A percentile compares a stretch with the other conserved stretches of the same genome.
phyloP scores from a whole-genome alignment of 2,888 invertebrate species.

The Cryptocheilus praepositus region DNA sequence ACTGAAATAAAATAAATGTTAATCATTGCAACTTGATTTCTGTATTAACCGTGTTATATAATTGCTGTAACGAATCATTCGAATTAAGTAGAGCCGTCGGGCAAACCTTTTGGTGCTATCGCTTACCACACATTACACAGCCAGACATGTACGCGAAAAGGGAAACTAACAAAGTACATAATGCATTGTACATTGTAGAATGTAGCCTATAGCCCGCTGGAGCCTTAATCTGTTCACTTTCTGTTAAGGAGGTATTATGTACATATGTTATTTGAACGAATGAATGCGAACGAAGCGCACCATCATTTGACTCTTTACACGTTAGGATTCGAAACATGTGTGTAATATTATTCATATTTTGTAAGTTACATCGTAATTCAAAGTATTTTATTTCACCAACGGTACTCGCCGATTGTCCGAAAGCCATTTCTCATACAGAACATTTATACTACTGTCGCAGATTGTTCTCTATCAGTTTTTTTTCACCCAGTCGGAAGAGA shows the following conservation, averaged over 20 bases:
- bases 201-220: conserved; percentile 74
- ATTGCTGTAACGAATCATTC: conserved; percentile 41
- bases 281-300: conserved; percentile 67
- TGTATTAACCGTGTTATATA: conserved; percentile 48
- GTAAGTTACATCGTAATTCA: conserved; percentile 67
- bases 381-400: conserved; percentile 46
- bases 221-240: conserved; percentile 75
- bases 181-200: conserved; percentile 74
- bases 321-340: conserved; percentile 64
- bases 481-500: conserved; percentile 11
- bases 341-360: conserved; percentile 65
- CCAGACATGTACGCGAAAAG: conserved; percentile 67
- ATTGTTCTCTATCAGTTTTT: conserved; percentile 29
- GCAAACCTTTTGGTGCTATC: conserved; percentile 72
- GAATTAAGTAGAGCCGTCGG: conserved; percentile 44
- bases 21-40: conserved; percentile 55
- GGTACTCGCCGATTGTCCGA: conserved; percentile 35
- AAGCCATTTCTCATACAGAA: conserved; percentile 9
- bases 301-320: conserved; percentile 63
- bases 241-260: conserved; percentile 71
- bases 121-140: conserved; percentile 73
- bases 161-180: conserved; percentile 67
- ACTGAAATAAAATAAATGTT: conserved; percentile 54
- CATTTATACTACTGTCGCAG: conserved; percentile 8
- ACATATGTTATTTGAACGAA: conserved; percentile 73